Evolutionary conservation across 2,888 invertebrate genomes (phyloP).

Genomic region (Phyllotreta cruciferae): DNA sequence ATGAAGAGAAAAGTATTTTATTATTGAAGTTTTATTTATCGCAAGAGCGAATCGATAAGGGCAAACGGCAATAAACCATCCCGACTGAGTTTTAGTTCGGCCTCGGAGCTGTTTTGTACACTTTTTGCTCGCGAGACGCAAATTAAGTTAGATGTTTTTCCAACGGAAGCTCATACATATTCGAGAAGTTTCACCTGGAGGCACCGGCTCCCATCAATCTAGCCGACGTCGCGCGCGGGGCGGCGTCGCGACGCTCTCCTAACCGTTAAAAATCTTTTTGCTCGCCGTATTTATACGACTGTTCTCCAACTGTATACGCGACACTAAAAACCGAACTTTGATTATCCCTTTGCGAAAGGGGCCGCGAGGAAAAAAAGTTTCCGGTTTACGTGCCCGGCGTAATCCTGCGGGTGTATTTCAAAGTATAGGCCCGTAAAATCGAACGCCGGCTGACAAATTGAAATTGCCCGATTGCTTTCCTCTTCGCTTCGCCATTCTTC

Average conservation of each 20-base stretch:
- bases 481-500: constrained; percentile 27
- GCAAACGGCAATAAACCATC: constrained; percentile 14
- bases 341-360: constrained; percentile 36
- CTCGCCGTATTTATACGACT: constrained; percentile 26
- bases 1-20: no score
- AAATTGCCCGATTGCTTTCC: constrained; percentile 52
- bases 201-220: constrained; percentile 27
- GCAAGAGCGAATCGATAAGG: no score
- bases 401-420: constrained; percentile 57
- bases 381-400: constrained; percentile 54
- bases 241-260: no score
- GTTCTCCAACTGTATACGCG: constrained; percentile 24
- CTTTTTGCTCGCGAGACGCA: constrained; percentile 18
- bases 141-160: constrained; percentile 29
- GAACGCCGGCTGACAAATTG: constrained; percentile 56
- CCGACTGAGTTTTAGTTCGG: constrained; percentile 9
- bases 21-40: no score
- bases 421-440: constrained; percentile 50
- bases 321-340: constrained; percentile 33
- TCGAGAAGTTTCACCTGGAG: constrained; percentile 28
- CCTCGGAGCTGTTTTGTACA: constrained; percentile 22
- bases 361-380: constrained; percentile 42
- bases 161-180: constrained; percentile 24
- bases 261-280: constrained; percentile 1
- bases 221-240: not conserved